Evolutionary conservation across 2,888 invertebrate genomes (phyloP), one percentile per base, ranked within the genome.

Genomic region (Phaonia tiefii): DNA sequence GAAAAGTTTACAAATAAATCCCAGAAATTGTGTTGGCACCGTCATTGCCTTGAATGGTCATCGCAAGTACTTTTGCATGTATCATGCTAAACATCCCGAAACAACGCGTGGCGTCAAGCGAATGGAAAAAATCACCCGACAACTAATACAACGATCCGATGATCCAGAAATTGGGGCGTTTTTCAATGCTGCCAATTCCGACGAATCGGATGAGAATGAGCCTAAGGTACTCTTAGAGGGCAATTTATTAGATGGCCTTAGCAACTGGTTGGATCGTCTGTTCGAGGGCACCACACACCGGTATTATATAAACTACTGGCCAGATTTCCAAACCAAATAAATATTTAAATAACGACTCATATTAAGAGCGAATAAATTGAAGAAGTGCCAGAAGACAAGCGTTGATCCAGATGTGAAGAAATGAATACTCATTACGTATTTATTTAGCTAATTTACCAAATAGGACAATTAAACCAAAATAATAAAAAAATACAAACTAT

Each of bases 271-370:
- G 87, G 99, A 99, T 91, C 94, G 98, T 25, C 92, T 99, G 83
- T 98, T 99, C 89, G 99, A 99, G 90, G 99, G 99, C 83, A 95
- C 96, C 83, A 97, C 99, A 5, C 96, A 97, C 90, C 95, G 98
- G 85, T 99, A 98, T 92, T 96, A 97, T 91, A 95, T 99, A 86
- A 97, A 98, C 91, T 98, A 98, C 91, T 99, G 99, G 99, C 99
- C 99, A n/a, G 97, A 97, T 89, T 97, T 97, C 93, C 95, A 95
- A 84, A 94, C 95, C 88, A 96, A 96, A 92, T 96, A 94, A 92
- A 70, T 56, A n/a, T n/a, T 31, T 31, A 31, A 31, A 8, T 31
- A 5, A 31, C 31, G 8, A 31, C 31, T 5, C 17, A 17, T 17
- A 22, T 22, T 39, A 20, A 8, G 11, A 11, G 42, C 63, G 20